phyloP scores from a whole-genome alignment of 2,888 invertebrate species.

The Lepidocyrtoides sp. region DNA sequence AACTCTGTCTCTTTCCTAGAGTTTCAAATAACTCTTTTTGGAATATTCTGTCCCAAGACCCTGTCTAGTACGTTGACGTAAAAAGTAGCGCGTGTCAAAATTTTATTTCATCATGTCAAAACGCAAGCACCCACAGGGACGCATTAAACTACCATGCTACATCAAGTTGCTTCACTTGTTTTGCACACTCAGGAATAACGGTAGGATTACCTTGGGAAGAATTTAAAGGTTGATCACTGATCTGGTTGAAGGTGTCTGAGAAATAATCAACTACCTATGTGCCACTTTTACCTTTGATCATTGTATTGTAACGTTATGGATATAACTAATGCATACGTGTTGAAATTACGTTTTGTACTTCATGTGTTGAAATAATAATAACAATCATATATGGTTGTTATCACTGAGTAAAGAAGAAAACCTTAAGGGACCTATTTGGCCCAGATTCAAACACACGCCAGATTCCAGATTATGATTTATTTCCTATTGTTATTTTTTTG shows the following conservation, averaged over 20 bases:
- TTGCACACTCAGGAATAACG: background rate
- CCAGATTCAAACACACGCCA: slow-evolving; percentile 6
- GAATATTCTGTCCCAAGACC: no score
- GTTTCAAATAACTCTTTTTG: no score
- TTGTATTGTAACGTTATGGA: no score
- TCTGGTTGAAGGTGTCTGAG: background rate
- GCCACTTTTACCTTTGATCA: background rate
- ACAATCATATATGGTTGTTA: no score
- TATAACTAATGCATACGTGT: no score
- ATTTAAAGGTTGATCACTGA: background rate
- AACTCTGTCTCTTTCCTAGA: no score
- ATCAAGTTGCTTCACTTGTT: background rate
- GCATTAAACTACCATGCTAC: no score
- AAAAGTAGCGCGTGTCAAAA: no score
- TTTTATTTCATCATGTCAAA: no score
- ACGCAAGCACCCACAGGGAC: background rate
- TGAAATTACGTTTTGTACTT: no score
- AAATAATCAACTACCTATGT: no score
- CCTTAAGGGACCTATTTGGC: slow-evolving; percentile 53
- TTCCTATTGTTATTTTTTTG: background rate
- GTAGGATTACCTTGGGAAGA: slow-evolving; percentile 8
- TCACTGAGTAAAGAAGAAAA: background rate
- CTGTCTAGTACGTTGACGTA: no score
- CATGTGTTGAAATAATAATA: slow-evolving; percentile 23
- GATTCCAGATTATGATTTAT: background rate